phyloP scores from a whole-genome alignment of 2,888 invertebrate species.

The Nephrotoma flavescens region DNA sequence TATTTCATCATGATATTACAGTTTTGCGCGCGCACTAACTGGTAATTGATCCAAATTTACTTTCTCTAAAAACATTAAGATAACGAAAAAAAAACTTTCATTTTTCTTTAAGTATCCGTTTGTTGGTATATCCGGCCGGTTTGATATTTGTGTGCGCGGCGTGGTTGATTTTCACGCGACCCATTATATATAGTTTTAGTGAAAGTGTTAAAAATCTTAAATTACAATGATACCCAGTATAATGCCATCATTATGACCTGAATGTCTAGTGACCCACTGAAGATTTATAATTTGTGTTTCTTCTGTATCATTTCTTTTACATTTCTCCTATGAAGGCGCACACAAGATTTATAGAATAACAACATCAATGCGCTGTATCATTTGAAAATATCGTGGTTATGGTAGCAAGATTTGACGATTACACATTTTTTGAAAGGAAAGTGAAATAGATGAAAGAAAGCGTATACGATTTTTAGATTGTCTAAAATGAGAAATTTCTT shows the following conservation, averaged over 20 bases:
- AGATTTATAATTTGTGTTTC: slow-evolving; percentile 4
- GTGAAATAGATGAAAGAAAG: not conserved
- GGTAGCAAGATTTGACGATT: not conserved
- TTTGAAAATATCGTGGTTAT: not conserved
- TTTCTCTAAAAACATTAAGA: not conserved
- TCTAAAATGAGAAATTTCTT: not conserved
- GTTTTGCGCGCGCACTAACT: not conserved
- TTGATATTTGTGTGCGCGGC: not conserved
- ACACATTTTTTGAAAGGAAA: not conserved
- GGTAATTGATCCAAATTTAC: not conserved
- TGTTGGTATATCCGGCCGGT: not conserved
- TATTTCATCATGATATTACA: not conserved
- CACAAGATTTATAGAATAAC: not conserved
- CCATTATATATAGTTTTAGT: not conserved
- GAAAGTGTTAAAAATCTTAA: not conserved
- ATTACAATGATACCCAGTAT: not conserved
- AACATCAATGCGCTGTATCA: not conserved
- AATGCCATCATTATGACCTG: slow-evolving; percentile 20
- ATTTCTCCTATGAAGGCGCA: not conserved
- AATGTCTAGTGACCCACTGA: slow-evolving; percentile 31
- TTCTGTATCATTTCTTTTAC: not conserved
- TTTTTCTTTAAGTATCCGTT: not conserved
- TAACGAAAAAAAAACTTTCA: not conserved
- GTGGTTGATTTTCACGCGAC: not conserved
- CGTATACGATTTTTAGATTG: not conserved